Conservation (phyloP, 37 sponge, comb jelly and placozoan genomes). For the Ianthella basta region DNA sequence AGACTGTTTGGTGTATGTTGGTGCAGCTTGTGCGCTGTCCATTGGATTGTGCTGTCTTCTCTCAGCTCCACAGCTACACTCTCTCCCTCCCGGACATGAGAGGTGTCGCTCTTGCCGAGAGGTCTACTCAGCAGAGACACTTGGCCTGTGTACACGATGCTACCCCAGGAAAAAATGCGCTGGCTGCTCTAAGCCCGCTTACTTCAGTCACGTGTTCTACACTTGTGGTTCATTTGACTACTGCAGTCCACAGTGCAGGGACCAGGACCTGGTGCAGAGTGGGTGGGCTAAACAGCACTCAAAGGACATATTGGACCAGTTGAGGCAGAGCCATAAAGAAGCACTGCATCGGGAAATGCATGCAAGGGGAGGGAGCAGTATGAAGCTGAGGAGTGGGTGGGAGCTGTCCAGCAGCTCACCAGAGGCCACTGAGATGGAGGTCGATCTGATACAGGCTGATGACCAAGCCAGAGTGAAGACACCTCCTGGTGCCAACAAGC, state of each 20-base stretch:
- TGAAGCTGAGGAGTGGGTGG: too few species aligned
- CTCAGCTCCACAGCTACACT: too few species aligned
- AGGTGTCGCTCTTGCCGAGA: neutral
- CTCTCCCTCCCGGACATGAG: neutral
- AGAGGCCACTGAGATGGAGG: too few species aligned
- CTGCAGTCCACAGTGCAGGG: constrained; percentile 23
- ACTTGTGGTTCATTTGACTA: neutral
- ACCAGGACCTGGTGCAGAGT: neutral
- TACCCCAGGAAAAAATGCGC: neutral
- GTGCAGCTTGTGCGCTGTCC: too few species aligned
- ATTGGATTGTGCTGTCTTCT: too few species aligned
- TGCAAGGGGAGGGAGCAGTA: too few species aligned
- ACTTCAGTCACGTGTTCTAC: neutral
- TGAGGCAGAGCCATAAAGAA: neutral
- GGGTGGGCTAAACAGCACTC: constrained; percentile 2
- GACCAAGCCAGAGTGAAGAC: too few species aligned
- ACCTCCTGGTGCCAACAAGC: too few species aligned
- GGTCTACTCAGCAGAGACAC: neutral
- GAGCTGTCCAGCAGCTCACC: too few species aligned
- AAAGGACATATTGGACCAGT: neutral
- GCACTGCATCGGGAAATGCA: too few species aligned
- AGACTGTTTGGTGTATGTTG: too few species aligned
- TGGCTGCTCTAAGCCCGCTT: neutral
- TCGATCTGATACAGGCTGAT: too few species aligned
- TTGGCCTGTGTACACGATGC: neutral